Evolutionary conservation across 2,888 invertebrate species (phyloP).

Genomic region (Polietes domitor): DNA sequence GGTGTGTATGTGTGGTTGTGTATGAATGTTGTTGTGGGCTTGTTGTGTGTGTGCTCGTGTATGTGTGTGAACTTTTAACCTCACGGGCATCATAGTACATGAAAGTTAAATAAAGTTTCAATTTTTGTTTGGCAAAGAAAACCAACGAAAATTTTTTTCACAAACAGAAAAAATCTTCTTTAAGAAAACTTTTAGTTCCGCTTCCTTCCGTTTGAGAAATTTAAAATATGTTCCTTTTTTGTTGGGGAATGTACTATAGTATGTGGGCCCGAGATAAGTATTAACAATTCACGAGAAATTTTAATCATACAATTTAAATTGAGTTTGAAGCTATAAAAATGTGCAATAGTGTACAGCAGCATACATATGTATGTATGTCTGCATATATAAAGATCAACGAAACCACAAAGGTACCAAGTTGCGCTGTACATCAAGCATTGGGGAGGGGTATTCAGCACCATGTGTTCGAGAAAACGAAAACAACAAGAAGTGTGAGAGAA

Average conservation of each 20-base stretch:
- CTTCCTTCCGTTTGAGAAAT: neutral
- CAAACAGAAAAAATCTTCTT: constrained; percentile 26
- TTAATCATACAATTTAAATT: constrained; percentile 5
- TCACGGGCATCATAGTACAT: constrained; percentile 54
- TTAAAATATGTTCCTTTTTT: constrained; percentile 15
- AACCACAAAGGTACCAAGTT: too few species aligned
- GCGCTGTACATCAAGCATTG: too few species aligned
- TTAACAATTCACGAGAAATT: constrained; percentile 8
- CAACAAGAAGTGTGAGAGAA: too few species aligned
- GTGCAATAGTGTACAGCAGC: too few species aligned
- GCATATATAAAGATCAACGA: too few species aligned
- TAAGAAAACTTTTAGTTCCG: constrained; percentile 20
- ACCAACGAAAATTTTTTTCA: constrained; percentile 23
- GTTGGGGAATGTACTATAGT: neutral
- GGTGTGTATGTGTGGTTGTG: constrained; percentile 1
- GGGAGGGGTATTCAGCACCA: too few species aligned
- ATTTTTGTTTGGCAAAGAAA: constrained; percentile 43
- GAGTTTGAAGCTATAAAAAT: neutral
- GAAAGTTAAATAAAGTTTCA: constrained; percentile 54
- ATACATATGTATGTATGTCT: too few species aligned
- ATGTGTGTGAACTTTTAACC: constrained; percentile 56
- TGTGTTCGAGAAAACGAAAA: too few species aligned
- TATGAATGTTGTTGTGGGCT: constrained; percentile 28
- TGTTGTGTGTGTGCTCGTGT: constrained; percentile 1
- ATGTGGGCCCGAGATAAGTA: constrained; percentile 15